Percentiles rank a stretch among this genome's conserved stretches.
Evolutionary conservation across 2,797 vertebrate genomes (phyloP).

Genomic region (Pseudomugil gertrudae): DNA sequence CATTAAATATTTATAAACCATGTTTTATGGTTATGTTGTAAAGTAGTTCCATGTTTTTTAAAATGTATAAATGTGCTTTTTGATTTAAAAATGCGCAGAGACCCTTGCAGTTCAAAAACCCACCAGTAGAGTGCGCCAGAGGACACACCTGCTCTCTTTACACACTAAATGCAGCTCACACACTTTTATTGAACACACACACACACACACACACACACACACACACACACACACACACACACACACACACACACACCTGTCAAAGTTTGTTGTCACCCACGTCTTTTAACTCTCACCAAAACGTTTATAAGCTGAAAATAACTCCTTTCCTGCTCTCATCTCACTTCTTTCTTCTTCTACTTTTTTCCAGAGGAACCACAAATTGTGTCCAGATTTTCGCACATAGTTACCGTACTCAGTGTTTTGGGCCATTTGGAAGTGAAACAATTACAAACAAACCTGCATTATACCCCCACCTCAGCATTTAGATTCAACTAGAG

Average conservation of each 20-base stretch:
- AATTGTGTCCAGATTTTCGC: conserved; percentile 81
- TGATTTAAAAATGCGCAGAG: not conserved
- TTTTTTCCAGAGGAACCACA: conserved; percentile 64
- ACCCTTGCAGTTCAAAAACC: not conserved
- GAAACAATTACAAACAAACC: conserved; percentile 73
- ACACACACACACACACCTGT: conserved; percentile 57
- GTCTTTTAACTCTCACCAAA: conserved; percentile 44
- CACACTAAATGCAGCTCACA: conserved; percentile 11
- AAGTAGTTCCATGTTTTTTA: not conserved
- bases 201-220: conserved; percentile 34
- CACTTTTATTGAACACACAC: conserved; percentile 12
- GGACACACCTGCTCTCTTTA: conserved; percentile 46
- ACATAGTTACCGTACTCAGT: conserved; percentile 72
- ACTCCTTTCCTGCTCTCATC: conserved; percentile 48
- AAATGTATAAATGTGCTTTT: not conserved
- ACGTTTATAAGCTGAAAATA: conserved; percentile 64
- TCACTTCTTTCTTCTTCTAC: conserved; percentile 18
- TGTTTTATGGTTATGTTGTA: not conserved
- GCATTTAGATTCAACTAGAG: conserved; percentile 49
- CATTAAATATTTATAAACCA: not conserved
- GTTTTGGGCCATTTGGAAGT: conserved; percentile 70
- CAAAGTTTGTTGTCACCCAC: conserved; percentile 48
- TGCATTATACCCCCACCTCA: conserved; percentile 43
- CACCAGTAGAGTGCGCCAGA: conserved; percentile 78
- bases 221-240: conserved; percentile 35